Evolutionary conservation across 2,113 vertebrate genomes (phyloP).

Genomic region (Aptenodytes forsteri): DNA sequence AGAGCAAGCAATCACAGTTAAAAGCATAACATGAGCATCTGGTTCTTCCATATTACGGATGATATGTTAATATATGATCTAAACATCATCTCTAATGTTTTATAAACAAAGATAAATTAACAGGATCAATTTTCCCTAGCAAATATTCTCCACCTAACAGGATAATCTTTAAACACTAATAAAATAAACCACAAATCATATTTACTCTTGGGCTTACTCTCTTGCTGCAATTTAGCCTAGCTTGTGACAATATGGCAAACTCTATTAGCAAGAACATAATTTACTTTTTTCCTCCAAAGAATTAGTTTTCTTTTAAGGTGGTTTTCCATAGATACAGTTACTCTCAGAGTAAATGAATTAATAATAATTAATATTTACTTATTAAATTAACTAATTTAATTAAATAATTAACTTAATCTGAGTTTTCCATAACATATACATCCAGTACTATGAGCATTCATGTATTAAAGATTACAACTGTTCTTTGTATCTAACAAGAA

Average conservation of each 20-base stretch:
- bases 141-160: constrained; percentile 45
- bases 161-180: constrained; percentile 57
- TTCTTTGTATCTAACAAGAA: not conserved
- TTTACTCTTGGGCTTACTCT: constrained; percentile 48
- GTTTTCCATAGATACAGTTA: not conserved
- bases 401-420: not conserved
- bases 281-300: constrained; percentile 26
- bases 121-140: constrained; percentile 42
- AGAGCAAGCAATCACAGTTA: constrained; percentile 16
- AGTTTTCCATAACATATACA: not conserved
- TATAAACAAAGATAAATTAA: constrained; percentile 68
- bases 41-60: not conserved
- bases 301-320: constrained; percentile 43
- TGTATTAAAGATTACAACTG: not conserved
- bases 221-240: constrained; percentile 39
- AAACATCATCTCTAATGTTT: constrained; percentile 48
- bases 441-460: not conserved
- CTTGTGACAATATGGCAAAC: constrained; percentile 64
- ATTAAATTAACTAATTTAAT: constrained; percentile 9
- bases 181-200: constrained; percentile 67
- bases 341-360: not conserved
- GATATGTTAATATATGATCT: constrained; percentile 46
- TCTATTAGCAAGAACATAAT: constrained; percentile 59
- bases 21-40: constrained; percentile 46
- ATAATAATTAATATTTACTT: constrained; percentile 26